phyloP scores from a whole-genome alignment of 2,113 vertebrate species.

The Lucifuga dentata region DNA sequence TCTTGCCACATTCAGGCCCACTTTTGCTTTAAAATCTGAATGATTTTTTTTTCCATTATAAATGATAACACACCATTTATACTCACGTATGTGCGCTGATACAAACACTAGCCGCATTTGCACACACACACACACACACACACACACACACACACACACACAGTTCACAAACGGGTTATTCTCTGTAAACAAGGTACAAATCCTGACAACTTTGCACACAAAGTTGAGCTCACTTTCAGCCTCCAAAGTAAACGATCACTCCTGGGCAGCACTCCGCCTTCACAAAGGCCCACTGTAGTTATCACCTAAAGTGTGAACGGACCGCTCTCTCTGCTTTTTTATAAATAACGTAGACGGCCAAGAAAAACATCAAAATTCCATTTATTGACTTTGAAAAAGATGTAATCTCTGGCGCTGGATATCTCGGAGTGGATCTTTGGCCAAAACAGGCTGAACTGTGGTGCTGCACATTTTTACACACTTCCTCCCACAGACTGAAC shows the following conservation, averaged over 20 bases:
- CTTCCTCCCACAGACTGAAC: constrained; percentile 14
- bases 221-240: constrained; percentile 74
- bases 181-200: constrained; percentile 76
- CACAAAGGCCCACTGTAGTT: constrained; percentile 83
- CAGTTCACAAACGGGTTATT: constrained; percentile 65
- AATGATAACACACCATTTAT: constrained; percentile 30
- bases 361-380: constrained; percentile 79
- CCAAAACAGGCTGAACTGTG: constrained; percentile 55
- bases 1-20: constrained; percentile 11
- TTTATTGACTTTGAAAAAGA: constrained; percentile 80
- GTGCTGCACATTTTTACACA: constrained; percentile 33
- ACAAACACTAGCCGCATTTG: constrained; percentile 4
- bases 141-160: constrained; percentile 15
- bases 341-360: constrained; percentile 76
- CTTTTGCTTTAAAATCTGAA: constrained; percentile 19
- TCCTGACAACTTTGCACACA: constrained; percentile 81
- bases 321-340: constrained; percentile 74
- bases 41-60: too few species aligned
- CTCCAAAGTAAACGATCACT: constrained; percentile 79
- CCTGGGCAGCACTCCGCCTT: constrained; percentile 61
- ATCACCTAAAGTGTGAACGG: constrained; percentile 83
- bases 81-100: background rate
- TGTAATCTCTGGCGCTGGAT: constrained; percentile 73
- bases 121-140: constrained; percentile 12
- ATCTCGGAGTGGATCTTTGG: constrained; percentile 67